Conservation (phyloP, 1,140 invertebrate species). For the Zaprionus ghesquierei region DNA sequence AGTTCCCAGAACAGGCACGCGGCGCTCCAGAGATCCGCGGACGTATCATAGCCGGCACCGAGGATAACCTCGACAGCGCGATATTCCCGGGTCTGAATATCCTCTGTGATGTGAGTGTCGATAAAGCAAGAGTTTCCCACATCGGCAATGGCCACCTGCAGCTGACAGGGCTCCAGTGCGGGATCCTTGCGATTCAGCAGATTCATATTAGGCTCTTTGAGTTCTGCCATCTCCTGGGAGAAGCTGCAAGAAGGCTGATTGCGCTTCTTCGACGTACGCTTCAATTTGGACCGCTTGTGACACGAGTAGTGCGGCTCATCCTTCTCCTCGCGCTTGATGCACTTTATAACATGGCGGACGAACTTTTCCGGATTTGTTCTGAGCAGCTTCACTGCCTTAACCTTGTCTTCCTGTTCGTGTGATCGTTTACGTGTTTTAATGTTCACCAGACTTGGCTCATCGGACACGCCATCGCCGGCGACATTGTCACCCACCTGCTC, state of each 20-base stretch:
- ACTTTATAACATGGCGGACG: slow-evolving; percentile 8
- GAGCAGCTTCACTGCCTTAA: slow-evolving; percentile 13
- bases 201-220: slow-evolving; percentile 41
- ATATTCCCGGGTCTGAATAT: slow-evolving; percentile 99
- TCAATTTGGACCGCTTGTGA: neutral
- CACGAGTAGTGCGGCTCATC: neutral
- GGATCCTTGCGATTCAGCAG: slow-evolving; percentile 86
- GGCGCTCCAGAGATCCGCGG: slow-evolving; percentile 98
- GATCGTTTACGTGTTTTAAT: neutral
- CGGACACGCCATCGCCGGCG: neutral
- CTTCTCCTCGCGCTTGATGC: neutral
- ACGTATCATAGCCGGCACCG: slow-evolving; percentile 95
- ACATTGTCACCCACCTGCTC: slow-evolving; percentile 29
- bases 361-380: slow-evolving; percentile 25
- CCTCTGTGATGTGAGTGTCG: slow-evolving; percentile 95
- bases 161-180: slow-evolving; percentile 90
- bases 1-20: slow-evolving; percentile 99
- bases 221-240: neutral
- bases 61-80: slow-evolving; percentile 97
- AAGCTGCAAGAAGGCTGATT: neutral
- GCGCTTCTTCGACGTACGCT: neutral
- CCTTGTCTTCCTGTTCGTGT: neutral
- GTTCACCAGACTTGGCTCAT: neutral
- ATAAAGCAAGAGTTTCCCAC: slow-evolving; percentile 99
- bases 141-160: slow-evolving; percentile 97